Base-by-base conservation (phyloP, 2,797 vertebrate genomes). In the Pangasius sanitwongsei region DNA sequence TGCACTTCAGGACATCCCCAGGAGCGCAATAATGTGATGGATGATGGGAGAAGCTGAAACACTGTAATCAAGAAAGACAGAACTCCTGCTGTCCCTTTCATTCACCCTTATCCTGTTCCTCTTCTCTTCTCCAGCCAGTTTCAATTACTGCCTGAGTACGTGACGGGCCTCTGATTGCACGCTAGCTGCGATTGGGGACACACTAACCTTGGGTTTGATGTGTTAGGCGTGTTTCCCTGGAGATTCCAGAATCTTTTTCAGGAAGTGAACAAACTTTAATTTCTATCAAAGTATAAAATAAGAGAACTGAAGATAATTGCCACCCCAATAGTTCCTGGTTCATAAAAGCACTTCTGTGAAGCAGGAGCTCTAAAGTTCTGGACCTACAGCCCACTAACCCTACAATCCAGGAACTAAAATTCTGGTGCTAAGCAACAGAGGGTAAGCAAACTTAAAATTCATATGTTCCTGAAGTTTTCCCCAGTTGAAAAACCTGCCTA, bases 1-100 rank as follows among this genome's bases (percentile, higher is more conserved):
- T 78, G n/a, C 53, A 65, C 65, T 81, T 34, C 63, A 59, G 83
- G 84, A 81, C 67, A 59, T 89, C 53, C n/a, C 77, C 65, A 31
- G 11, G 63, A 72, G 59, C 16, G 59, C 55, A 83, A 85, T 55
- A 85, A 87, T 84, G 63, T 88, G 63, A 86, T 31, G 63, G 83
- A 55, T 87, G 84, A 75, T 37, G 69, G 63, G 13, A 84, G 70
- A 86, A 85, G 83, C 87, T 74, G 86, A 81, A 85, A 86, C 53
- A 37, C 59, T 25, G 50, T 87, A 90, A 91, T 88, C 90, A 91
- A 83, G 83, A 78, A 41, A 31, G 87, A 87, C 86, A 85, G 87
- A 87, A 78, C 31, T 78, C 87, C 70, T 65, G 69, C 75, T 65
- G 83, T 78, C 84, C 65, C 65, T 82, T 86, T 77, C 83, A 72